phyloP scores from a whole-genome alignment of 2,113 vertebrate species.

The Marmota monax region DNA sequence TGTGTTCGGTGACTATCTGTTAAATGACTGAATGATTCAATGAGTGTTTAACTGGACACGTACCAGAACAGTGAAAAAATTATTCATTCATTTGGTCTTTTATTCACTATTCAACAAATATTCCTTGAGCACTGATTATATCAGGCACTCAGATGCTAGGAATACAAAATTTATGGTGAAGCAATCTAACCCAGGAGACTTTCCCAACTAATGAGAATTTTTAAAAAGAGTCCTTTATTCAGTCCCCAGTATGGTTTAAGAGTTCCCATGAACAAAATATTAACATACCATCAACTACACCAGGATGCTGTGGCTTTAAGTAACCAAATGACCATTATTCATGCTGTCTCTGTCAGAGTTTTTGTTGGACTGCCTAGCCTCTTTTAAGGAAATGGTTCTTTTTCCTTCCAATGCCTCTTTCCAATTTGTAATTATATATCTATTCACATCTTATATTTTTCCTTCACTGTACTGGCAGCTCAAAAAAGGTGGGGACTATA shows the following conservation, averaged over 20 bases:
- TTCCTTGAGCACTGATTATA: not conserved
- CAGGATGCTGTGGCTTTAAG: not conserved
- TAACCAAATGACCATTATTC: not conserved
- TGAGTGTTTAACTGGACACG: conserved; percentile 24
- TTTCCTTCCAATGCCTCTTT: not conserved
- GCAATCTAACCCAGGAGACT: not conserved
- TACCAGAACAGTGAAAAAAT: not conserved
- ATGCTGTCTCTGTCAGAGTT: not conserved
- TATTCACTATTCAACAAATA: not conserved
- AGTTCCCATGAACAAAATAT: not conserved
- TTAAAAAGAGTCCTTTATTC: not conserved
- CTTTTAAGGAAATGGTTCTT: not conserved
- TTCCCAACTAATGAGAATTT: not conserved
- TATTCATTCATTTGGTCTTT: not conserved
- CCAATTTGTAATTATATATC: not conserved
- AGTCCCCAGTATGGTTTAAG: not conserved
- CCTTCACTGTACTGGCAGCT: not conserved
- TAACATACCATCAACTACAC: not conserved
- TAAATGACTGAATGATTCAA: not conserved
- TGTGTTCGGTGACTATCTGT: not conserved
- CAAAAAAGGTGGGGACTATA: not conserved
- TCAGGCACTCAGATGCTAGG: not conserved
- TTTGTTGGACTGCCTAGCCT: not conserved
- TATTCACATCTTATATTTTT: conserved; percentile 1
- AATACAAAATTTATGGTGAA: not conserved